Evolutionary conservation across 2,113 vertebrate genomes (phyloP).

Genomic region (Ophiodon elongatus): DNA sequence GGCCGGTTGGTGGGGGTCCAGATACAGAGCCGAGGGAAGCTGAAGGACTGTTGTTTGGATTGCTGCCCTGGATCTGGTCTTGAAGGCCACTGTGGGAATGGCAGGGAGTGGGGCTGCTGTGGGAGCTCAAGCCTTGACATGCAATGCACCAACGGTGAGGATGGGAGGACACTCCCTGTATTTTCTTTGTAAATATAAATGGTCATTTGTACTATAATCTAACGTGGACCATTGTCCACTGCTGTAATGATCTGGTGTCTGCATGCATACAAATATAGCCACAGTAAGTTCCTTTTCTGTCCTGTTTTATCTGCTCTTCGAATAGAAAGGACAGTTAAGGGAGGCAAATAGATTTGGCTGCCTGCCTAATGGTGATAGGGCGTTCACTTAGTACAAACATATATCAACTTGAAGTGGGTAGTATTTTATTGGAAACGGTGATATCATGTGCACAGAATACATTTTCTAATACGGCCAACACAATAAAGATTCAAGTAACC

Average conservation of each 20-base stretch:
- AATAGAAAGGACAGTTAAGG: slow-evolving; percentile 33
- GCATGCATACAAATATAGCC: slow-evolving; percentile 20
- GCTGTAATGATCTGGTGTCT: slow-evolving; percentile 26
- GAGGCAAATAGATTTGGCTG: slow-evolving; percentile 51
- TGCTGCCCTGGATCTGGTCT: slow-evolving; percentile 80
- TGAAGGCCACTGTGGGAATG: slow-evolving; percentile 80
- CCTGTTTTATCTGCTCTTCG: slow-evolving; percentile 33
- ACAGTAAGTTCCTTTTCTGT: not conserved
- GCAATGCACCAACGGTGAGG: slow-evolving; percentile 88
- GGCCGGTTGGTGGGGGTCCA: slow-evolving; percentile 89
- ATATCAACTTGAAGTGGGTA: slow-evolving; percentile 30
- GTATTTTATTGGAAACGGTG: slow-evolving; percentile 15
- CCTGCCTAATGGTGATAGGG: slow-evolving; percentile 50
- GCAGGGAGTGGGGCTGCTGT: slow-evolving; percentile 85
- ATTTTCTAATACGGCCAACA: not conserved
- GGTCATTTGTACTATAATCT: not conserved
- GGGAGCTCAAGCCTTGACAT: slow-evolving; percentile 80
- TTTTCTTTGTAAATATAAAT: not conserved
- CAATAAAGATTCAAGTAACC: not conserved
- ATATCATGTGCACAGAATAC: not conserved
- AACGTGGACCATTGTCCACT: not conserved
- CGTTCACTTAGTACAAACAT: slow-evolving; percentile 38
- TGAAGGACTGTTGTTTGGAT: slow-evolving; percentile 89
- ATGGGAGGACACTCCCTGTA: not conserved
- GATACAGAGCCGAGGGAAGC: slow-evolving; percentile 87